Evolutionary conservation across 2,797 vertebrate species (phyloP).

Genomic region (Malurus leucopterus): DNA sequence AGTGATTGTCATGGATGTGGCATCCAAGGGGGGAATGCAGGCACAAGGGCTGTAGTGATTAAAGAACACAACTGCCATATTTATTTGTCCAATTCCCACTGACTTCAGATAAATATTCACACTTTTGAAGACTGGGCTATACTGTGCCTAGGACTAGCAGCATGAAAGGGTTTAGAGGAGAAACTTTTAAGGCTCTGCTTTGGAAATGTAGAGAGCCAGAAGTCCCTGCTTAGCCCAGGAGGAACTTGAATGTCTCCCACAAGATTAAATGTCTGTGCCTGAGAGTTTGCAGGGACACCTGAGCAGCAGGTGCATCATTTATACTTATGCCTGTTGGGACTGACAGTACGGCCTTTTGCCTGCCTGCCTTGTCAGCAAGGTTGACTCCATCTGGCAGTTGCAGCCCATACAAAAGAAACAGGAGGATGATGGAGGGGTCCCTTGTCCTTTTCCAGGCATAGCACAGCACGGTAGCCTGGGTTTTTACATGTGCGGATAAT

Average conservation of each 20-base stretch:
- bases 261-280: not conserved
- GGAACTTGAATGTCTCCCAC: not conserved
- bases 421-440: not conserved
- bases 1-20: not conserved
- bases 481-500: accelerated
- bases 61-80: not conserved
- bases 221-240: not conserved
- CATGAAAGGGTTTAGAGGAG: not conserved
- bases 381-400: conserved; percentile 1
- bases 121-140: not conserved
- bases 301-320: conserved; percentile 13
- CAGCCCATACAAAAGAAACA: not conserved
- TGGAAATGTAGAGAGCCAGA: not conserved
- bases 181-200: not conserved
- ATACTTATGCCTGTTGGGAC: not conserved
- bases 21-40: not conserved
- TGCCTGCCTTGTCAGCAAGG: not conserved
- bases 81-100: not conserved
- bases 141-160: not conserved
- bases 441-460: not conserved
- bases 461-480: not conserved
- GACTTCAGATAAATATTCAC: not conserved
- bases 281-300: not conserved
- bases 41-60: not conserved
- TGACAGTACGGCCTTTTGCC: not conserved